Evolutionary conservation across 2,797 vertebrate genomes (phyloP).

Genomic region (Picus viridis): DNA sequence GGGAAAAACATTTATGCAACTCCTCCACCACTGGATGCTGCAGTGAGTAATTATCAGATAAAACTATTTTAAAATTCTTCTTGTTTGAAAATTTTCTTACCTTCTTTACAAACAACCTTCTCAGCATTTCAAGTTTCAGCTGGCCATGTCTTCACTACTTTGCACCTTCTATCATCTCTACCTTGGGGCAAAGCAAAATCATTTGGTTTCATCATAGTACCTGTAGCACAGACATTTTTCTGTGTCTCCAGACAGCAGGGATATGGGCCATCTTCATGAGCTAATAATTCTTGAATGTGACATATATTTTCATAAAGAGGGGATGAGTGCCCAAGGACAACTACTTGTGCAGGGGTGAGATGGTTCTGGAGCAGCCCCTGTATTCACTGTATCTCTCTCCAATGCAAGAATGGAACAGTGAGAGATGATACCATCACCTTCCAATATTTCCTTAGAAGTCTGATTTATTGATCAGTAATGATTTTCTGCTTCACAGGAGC

Average conservation of each 20-base stretch:
- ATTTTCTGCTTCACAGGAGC: conserved; percentile 18
- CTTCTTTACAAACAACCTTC: background rate
- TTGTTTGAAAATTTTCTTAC: background rate
- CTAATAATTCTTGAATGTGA: background rate
- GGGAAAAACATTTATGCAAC: background rate
- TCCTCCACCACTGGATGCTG: background rate
- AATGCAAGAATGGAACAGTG: background rate
- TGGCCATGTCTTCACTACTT: background rate
- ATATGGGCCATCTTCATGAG: background rate
- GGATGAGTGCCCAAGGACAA: background rate
- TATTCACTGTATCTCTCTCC: background rate
- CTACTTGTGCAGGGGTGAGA: background rate
- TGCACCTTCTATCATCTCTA: background rate
- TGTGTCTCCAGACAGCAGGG: rapidly evolving
- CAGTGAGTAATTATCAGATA: background rate
- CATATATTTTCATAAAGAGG: background rate
- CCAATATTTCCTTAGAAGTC: background rate
- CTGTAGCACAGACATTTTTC: background rate
- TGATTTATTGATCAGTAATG: conserved; percentile 35
- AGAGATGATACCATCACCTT: background rate
- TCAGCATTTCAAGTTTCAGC: background rate
- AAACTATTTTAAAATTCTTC: background rate
- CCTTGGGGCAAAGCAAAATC: background rate
- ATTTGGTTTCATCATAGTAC: rapidly evolving
- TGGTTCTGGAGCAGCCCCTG: background rate